Conservation (phyloP, 2,113 vertebrate species). For the Phyllostomus hastatus region DNA sequence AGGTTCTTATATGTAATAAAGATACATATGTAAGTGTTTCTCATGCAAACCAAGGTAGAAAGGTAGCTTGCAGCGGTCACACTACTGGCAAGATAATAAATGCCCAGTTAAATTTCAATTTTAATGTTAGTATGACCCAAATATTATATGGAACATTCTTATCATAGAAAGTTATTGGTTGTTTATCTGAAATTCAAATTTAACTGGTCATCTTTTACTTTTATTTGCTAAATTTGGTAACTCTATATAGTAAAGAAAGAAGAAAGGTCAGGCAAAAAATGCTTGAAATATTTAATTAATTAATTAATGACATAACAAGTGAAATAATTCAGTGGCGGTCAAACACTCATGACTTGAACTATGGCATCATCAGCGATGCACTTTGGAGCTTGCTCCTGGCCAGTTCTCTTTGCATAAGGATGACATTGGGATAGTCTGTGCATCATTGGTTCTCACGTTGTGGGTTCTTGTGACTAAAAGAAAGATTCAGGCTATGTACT, state of each 20-base stretch:
- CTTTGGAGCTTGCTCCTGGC: background rate
- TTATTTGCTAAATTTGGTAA: background rate
- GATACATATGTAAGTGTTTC: background rate
- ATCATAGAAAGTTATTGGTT: background rate
- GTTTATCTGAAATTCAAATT: background rate
- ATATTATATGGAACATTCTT: background rate
- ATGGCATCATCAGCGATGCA: background rate
- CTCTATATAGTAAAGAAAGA: background rate
- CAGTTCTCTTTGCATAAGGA: background rate
- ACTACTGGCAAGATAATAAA: background rate
- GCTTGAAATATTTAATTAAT: background rate
- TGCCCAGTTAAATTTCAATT: background rate
- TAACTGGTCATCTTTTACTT: background rate
- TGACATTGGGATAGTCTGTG: background rate
- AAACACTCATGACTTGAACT: background rate
- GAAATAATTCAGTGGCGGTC: background rate
- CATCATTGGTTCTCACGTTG: background rate
- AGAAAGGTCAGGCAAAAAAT: background rate
- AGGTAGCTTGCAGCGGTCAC: background rate
- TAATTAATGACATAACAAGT: background rate
- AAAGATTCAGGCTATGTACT: background rate
- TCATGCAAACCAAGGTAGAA: background rate
- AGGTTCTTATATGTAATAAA: background rate
- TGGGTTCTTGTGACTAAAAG: background rate
- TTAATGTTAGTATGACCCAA: background rate